Evolutionary conservation across 1,140 invertebrate species (phyloP).

Genomic region (Nephotettix cincticeps): DNA sequence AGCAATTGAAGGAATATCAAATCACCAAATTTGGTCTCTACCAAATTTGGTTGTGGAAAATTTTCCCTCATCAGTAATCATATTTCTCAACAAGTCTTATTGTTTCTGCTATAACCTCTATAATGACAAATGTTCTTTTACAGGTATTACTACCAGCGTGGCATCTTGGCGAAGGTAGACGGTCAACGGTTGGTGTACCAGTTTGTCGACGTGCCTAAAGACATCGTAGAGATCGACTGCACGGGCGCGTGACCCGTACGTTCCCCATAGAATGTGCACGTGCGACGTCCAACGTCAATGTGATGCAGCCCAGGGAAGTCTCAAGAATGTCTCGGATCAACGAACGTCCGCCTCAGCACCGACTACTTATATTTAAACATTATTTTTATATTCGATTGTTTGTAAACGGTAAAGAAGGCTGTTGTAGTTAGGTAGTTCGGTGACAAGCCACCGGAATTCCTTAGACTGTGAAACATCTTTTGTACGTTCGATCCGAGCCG

Average conservation of each 20-base stretch:
- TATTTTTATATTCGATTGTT: conserved; percentile 25
- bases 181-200: conserved; percentile 98
- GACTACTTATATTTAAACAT: background rate
- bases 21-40: too few relatives aligned
- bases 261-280: background rate
- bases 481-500: background rate
- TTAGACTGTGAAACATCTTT: background rate
- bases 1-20: too few relatives aligned
- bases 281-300: background rate
- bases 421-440: conserved; percentile 1
- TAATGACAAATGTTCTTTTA: conserved; percentile 26
- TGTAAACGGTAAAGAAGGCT: conserved; percentile 8
- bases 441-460: background rate
- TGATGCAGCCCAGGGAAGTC: background rate
- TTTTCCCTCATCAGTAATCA: background rate
- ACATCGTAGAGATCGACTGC: conserved; percentile 97
- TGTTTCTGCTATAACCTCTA: too few relatives aligned
- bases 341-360: conserved; percentile 24
- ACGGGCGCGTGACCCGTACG: conserved; percentile 68
- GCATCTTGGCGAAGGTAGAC: conserved; percentile 98
- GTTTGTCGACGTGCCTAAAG: conserved; percentile 98
- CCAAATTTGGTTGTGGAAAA: too few relatives aligned
- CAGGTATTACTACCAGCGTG: conserved; percentile 98
- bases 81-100: background rate
- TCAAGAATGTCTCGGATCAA: conserved; percentile 37